These are phyloP conservation scores for Leucoma salicis DNA, from an alignment of 2,888 invertebrate genomes.

Conservation along the genomic window DNA sequence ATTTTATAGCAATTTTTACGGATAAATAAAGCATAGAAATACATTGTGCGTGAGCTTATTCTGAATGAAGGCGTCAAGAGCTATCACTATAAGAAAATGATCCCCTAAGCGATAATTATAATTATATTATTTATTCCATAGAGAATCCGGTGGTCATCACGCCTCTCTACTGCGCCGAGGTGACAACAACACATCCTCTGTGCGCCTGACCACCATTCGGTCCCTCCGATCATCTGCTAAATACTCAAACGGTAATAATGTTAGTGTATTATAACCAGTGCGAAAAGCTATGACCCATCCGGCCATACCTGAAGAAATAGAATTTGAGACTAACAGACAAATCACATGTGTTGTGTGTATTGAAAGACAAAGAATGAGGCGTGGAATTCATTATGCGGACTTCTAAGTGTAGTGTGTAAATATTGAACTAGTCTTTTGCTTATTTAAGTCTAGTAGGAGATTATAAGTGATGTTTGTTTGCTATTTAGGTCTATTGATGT, in stretches of 20 bases:
- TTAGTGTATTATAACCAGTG: constrained; percentile 65
- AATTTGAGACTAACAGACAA: constrained; percentile 28
- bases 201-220: constrained; percentile 64
- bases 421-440: not conserved
- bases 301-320: constrained; percentile 35
- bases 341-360: constrained; percentile 45
- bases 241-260: constrained; percentile 66
- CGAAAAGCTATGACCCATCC: constrained; percentile 24
- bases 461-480: no score
- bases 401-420: constrained; percentile 20
- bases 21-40: no score
- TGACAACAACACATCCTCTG: constrained; percentile 68
- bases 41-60: no score
- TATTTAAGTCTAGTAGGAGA: no score
- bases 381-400: constrained; percentile 27
- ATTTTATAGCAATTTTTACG: no score
- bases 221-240: constrained; percentile 66
- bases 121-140: constrained; percentile 25
- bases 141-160: constrained; percentile 68
- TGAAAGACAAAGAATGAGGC: constrained; percentile 38
- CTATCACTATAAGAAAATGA: no score
- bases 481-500: no score
- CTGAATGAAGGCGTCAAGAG: no score
- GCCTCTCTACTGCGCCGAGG: constrained; percentile 66
- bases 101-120: no score